Base-by-base conservation (phyloP, 1,140 invertebrate genomes). In the Lepidotrigona ventralis region DNA sequence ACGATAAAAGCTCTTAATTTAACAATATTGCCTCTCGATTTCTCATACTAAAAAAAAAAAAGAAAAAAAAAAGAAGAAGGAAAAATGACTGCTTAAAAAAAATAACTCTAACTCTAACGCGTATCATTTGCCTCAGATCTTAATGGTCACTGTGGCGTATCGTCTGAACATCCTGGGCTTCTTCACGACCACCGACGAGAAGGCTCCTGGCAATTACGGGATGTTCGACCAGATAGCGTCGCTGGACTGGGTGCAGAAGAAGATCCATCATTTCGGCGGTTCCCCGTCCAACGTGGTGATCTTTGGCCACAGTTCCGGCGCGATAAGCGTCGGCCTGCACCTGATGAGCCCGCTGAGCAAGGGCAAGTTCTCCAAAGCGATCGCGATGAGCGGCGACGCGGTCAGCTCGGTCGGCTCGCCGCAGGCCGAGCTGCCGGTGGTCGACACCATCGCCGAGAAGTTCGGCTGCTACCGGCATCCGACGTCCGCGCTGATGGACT, bases 171-270 rank as follows among this genome's bases (percentile, higher is more conserved):
- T 98, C 75, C 96, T 99, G 86, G 98, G 98, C n/a, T 99, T 99
- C 93, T 96, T 99, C 88, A 97, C 97, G 39, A 96, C 98, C 15
- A 95, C 96, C 78, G 97, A 97, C 87, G 95, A 96, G 11, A 97
- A 98, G 91, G 96, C 97, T 2, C 96, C 98, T 1, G 98, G 98
- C 21, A 99, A 99, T 93, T 98, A 96, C 88, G 99, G 98, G 0
- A 93, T 99, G 87, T 95, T 98, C 94, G 98, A 99, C 90, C 98
- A 99, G 94, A 95, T 98, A 60, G 97, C 98, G 12, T 97, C 98
- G 0, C 92, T 99, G 51, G 95, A 96, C 86, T 98, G 97, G 97
- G 96, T 99, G 0, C 96, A 97, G 90, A 96, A 96, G 68, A 98
- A 98, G 91, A 98, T 99, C 21, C 95, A 96, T 79, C 91, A 94